phyloP scores from a whole-genome alignment of 2,888 invertebrate species.

The Spisula subtruncata region DNA sequence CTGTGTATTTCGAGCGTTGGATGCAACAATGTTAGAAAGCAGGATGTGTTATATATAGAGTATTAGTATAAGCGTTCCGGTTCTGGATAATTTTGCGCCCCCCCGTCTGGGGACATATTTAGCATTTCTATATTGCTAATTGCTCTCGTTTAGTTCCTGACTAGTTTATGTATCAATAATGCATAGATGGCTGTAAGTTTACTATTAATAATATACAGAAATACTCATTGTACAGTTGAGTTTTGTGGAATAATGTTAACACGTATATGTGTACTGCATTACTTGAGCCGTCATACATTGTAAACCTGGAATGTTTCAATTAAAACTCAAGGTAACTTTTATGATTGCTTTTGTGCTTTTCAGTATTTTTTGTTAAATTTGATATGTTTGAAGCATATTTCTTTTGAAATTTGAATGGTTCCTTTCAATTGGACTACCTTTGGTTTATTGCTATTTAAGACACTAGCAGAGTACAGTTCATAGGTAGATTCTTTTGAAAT shows the following conservation, averaged over 20 bases:
- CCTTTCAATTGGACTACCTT: too few relatives aligned
- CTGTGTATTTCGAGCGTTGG: too few relatives aligned
- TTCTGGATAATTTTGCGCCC: background rate
- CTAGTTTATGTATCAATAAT: slow-evolving; percentile 5
- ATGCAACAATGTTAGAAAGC: background rate
- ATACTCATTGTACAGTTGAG: background rate
- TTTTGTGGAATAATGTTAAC: background rate
- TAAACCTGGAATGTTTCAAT: background rate
- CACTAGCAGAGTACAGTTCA: too few relatives aligned
- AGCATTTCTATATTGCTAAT: background rate
- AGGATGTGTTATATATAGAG: background rate
- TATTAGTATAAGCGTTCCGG: background rate
- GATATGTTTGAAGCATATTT: too few relatives aligned
- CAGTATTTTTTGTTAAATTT: too few relatives aligned
- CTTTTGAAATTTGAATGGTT: too few relatives aligned
- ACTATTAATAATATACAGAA: too few relatives aligned
- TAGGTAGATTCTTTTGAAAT: too few relatives aligned
- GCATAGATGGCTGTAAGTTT: background rate
- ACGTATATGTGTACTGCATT: background rate
- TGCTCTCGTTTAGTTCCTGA: background rate
- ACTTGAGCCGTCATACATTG: background rate
- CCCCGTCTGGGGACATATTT: background rate
- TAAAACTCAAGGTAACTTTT: background rate
- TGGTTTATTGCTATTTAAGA: too few relatives aligned
- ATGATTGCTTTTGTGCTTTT: too few relatives aligned